Evolutionary conservation across 1,140 invertebrate species (phyloP).

Genomic region (Lasioglossum baleicum): DNA sequence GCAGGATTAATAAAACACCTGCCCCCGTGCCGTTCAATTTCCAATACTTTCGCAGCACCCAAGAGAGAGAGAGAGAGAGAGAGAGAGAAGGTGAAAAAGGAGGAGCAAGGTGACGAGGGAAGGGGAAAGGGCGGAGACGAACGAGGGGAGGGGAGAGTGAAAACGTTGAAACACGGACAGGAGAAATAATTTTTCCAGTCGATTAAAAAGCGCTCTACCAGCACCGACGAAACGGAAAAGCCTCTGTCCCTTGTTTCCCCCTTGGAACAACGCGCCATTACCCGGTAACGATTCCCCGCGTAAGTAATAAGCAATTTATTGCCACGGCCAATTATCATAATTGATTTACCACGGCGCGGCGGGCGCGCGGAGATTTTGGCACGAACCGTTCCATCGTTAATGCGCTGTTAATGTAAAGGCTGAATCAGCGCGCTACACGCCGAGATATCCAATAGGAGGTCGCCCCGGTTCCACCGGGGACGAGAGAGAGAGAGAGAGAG

Average conservation of each 20-base stretch:
- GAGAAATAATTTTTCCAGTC: slow-evolving; percentile 40
- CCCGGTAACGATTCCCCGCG: slow-evolving; percentile 37
- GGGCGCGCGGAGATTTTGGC: slow-evolving; percentile 25
- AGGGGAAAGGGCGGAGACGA: too few species aligned
- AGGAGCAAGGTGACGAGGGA: neutral
- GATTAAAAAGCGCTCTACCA: slow-evolving; percentile 6
- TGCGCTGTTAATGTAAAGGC: slow-evolving; percentile 49
- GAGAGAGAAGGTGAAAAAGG: neutral
- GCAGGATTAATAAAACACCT: slow-evolving; percentile 27
- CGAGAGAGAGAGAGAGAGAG: too few species aligned
- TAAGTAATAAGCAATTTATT: slow-evolving; percentile 57
- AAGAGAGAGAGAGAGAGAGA: neutral
- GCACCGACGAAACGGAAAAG: too few species aligned
- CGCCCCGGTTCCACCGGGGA: slow-evolving; percentile 29
- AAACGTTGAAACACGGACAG: neutral
- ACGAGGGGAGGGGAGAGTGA: too few species aligned
- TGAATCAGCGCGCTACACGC: slow-evolving; percentile 49
- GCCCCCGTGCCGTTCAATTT: slow-evolving; percentile 14
- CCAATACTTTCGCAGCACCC: neutral
- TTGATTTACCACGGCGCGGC: slow-evolving; percentile 50
- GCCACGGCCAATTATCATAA: slow-evolving; percentile 56
- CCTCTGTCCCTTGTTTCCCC: neutral
- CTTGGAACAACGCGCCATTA: slow-evolving; percentile 2
- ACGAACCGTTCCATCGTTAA: slow-evolving; percentile 39
- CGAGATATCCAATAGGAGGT: neutral